Percentiles rank a stretch among this genome's conserved stretches.
phyloP scores from a whole-genome alignment of 2,113 vertebrate genomes.

The Emydocephalus ijimae region DNA sequence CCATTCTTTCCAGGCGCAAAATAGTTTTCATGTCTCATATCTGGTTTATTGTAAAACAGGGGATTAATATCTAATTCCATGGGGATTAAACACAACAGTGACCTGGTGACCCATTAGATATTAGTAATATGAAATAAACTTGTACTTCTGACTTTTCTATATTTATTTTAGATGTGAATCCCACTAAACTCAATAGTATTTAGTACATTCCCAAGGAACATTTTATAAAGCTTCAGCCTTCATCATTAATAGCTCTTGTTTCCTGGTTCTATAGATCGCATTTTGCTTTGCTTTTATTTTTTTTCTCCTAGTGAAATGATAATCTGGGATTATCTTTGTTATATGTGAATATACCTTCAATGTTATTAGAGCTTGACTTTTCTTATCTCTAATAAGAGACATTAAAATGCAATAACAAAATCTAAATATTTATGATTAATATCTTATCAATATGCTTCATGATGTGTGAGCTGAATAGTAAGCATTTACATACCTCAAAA shows the following conservation, averaged over 20 bases:
- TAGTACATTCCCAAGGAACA: neutral
- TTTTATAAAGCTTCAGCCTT: neutral
- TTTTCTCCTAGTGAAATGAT: neutral
- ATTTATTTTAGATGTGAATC: neutral
- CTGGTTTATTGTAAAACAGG: neutral
- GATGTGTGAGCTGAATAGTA: neutral
- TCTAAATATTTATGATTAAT: neutral
- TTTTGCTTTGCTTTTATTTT: neutral
- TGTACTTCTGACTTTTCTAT: neutral
- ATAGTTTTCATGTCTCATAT: neutral
- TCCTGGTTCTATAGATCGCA: neutral
- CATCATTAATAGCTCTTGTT: neutral
- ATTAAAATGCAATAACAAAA: neutral
- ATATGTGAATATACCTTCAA: neutral
- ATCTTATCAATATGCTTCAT: neutral
- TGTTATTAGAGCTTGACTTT: neutral
- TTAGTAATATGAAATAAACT: neutral
- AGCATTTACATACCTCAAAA: no score
- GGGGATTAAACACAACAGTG: neutral
- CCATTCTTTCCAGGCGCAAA: neutral
- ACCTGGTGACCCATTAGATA: neutral
- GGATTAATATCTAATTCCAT: neutral
- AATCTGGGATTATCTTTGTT: neutral
- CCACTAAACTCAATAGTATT: neutral
- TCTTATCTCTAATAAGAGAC: neutral